Evolutionary conservation across 2,113 vertebrate species (phyloP).

Genomic region (Vidua macroura): DNA sequence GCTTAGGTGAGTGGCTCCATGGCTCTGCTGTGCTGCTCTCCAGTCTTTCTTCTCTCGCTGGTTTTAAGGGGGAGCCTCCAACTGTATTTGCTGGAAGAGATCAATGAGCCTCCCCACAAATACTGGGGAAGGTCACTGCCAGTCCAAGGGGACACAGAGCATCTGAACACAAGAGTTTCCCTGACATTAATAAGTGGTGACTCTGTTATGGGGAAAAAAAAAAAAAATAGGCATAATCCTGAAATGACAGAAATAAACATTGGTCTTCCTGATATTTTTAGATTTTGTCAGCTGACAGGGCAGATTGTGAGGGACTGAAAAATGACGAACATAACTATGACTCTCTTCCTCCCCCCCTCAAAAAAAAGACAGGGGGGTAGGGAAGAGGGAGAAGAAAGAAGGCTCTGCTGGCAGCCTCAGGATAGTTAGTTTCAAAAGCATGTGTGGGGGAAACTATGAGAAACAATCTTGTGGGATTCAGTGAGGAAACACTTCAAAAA

Average conservation of each 20-base stretch:
- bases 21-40: not conserved
- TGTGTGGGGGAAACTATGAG: slow-evolving; percentile 61
- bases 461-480: slow-evolving; percentile 72
- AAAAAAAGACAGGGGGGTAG: not conserved
- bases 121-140: not conserved
- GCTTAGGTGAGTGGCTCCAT: not conserved
- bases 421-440: slow-evolving; percentile 56
- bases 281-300: slow-evolving; percentile 49
- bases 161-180: not conserved
- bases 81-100: not conserved
- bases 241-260: slow-evolving; percentile 18
- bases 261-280: slow-evolving; percentile 62
- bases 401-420: slow-evolving; percentile 37
- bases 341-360: not conserved
- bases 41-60: not conserved
- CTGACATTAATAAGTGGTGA: not conserved
- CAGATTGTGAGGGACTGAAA: slow-evolving; percentile 59
- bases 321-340: slow-evolving; percentile 54
- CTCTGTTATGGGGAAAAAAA: not conserved
- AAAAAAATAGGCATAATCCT: not conserved
- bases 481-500: slow-evolving; percentile 79
- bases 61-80: not conserved
- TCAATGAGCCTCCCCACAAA: not conserved
- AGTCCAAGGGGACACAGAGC: not conserved
- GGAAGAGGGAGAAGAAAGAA: not conserved